Evolutionary conservation across 2,797 vertebrate genomes (phyloP), one percentile per base, ranked within the genome.

Genomic region (Macropodus opercularis): DNA sequence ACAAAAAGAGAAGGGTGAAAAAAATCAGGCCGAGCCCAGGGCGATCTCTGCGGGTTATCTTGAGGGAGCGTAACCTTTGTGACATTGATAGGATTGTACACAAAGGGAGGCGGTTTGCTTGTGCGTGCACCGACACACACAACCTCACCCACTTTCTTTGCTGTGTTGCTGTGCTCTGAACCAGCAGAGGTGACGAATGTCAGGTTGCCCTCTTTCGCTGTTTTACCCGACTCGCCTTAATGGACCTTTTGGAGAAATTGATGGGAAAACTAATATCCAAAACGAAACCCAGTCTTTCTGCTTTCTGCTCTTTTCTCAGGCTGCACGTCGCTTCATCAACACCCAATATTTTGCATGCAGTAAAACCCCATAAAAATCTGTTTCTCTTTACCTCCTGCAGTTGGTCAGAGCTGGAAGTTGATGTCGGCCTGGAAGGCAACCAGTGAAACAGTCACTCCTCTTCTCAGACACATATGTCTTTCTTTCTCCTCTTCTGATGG

Each of bases 1-100:
- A 88, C 88, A 91, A 88, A 89, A 89, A 89, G 85, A 90, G 80
- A 72, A 66, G 40, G 54, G 64, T 23, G 74, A 65, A 84, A 86
- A 66, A 88, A 90, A 82, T 85, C 66, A 63, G 59, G 72, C 64
- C 38, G 83, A 84, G 91, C 85, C 91, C 85, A 73, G 72, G 85
- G 86, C 86, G 68, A 83, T 88, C 91, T 92, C 81, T 31, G 71
- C 81, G 87, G 91, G 87, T 92, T 88, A 87, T 90, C 87, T 85
- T 86, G 87, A 87, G 83, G 87, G 88, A 87, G 86, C 91, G 85
- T 88, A 80, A 94, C 93, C 91, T 92, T 90, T 90, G 87, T 90
- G 89, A 90, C 84, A 91, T 83, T 92, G 94, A 93, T 92, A 90
- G 90, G 90, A 92, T 93, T 93, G 94, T 77, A 80, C 90, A 91